A percentile compares a stretch with the other conserved stretches of the same genome.
Conservation (phyloP, 1,140 invertebrate genomes). For the Pachypeltis micranthus region DNA sequence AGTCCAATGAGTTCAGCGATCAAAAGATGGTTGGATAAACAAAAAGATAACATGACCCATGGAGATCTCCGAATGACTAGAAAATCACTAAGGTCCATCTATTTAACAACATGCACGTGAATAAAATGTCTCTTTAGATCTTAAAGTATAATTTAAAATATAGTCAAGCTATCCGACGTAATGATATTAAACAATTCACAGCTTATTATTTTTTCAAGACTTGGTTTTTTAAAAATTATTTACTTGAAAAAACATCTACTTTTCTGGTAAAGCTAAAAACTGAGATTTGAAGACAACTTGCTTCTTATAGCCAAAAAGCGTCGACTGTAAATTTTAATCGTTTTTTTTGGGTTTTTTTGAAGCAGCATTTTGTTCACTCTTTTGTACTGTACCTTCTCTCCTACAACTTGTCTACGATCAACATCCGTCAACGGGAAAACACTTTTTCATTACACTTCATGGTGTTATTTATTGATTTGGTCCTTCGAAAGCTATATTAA, state of each 20-base stretch:
- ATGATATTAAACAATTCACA: constrained; percentile 6
- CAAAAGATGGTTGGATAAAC: no score
- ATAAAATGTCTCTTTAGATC: not conserved
- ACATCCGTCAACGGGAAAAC: no score
- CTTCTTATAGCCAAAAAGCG: not conserved
- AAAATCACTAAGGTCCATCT: constrained; percentile 6
- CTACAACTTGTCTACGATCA: no score
- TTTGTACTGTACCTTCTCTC: constrained; percentile 2
- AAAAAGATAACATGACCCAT: constrained; percentile 15
- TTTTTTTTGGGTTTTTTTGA: no score
- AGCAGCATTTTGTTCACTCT: not conserved
- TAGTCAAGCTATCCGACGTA: constrained; percentile 4
- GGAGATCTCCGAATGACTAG: constrained; percentile 5
- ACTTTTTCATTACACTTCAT: no score
- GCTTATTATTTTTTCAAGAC: not conserved
- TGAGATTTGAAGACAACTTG: not conserved
- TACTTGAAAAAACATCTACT: not conserved
- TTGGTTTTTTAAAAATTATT: not conserved
- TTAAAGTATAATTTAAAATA: constrained; percentile 5
- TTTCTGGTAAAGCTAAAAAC: not conserved
- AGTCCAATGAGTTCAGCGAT: no score
- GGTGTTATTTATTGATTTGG: constrained; percentile 8
- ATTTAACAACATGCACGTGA: constrained; percentile 2
- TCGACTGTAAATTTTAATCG: not conserved
- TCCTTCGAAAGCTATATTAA: constrained; percentile 6